Percentiles rank a stretch among this genome's conserved stretches.
Conservation (phyloP, 2,888 invertebrate species). For the Tinea semifulvella region DNA sequence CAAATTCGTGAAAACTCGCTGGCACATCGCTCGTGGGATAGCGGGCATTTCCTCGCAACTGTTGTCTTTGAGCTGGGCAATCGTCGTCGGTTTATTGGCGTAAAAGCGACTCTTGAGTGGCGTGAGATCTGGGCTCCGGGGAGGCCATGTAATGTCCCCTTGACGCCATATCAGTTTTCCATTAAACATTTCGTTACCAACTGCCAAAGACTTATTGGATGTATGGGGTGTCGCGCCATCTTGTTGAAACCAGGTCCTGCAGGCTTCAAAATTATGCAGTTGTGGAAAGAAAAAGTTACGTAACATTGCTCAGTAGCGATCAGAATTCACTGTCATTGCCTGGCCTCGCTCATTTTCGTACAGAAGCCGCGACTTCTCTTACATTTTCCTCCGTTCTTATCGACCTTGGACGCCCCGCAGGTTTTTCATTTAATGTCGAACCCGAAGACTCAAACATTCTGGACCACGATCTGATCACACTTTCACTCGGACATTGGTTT, state of each 20-base stretch:
- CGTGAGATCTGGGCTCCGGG: conserved; percentile 9
- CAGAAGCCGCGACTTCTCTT: conserved; percentile 16
- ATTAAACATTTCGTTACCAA: conserved; percentile 1
- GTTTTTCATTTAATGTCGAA: conserved; percentile 21
- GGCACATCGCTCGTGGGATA: conserved; percentile 17
- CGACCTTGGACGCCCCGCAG: conserved; percentile 15
- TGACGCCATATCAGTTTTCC: conserved; percentile 6
- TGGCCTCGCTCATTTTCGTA: too few species aligned
- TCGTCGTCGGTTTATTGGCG: conserved; percentile 14
- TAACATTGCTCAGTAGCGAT: too few species aligned
- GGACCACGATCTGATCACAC: conserved; percentile 16
- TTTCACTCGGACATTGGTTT: conserved; percentile 16
- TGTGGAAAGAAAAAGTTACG: conserved; percentile 21
- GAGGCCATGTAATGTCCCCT: conserved; percentile 11
- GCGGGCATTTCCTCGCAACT: conserved; percentile 16
- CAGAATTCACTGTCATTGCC: too few species aligned
- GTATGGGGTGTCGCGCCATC: conserved; percentile 15
- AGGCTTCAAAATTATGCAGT: conserved; percentile 17
- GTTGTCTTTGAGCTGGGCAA: conserved; percentile 11
- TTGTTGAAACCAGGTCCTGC: conserved; percentile 22
- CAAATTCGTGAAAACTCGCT: conserved; percentile 19
- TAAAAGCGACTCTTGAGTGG: conserved; percentile 14
- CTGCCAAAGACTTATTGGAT: conserved; percentile 6
- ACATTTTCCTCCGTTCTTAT: conserved; percentile 16
- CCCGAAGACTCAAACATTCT: conserved; percentile 16